A percentile compares a stretch with the other conserved stretches of the same genome.
Evolutionary conservation across 2,888 invertebrate species (phyloP).

Genomic region (Ichneumoninae sp.): DNA sequence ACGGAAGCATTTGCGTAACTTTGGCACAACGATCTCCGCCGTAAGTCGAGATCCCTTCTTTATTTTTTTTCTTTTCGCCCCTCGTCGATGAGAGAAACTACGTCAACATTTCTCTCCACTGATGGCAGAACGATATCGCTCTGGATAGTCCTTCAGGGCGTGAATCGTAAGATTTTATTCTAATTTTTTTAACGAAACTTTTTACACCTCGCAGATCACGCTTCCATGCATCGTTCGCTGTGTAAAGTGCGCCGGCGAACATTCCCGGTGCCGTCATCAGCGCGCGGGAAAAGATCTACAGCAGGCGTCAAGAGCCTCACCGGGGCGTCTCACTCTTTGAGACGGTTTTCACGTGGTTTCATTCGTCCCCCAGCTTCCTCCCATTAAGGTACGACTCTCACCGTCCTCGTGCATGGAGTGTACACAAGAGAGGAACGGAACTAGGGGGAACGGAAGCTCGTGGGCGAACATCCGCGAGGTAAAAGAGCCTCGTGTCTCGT

Average conservation of each 20-base stretch:
- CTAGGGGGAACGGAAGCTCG: neutral
- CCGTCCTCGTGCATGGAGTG: neutral
- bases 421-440: neutral
- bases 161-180: neutral
- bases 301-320: constrained; percentile 2
- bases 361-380: neutral
- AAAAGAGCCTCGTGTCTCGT: constrained; percentile 40
- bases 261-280: constrained; percentile 15
- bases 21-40: constrained; percentile 39
- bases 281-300: constrained; percentile 5
- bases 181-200: neutral
- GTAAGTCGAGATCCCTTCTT: constrained; percentile 28
- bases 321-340: constrained; percentile 13
- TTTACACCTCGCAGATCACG: neutral
- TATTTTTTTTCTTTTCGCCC: neutral
- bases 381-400: neutral
- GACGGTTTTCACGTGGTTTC: neutral
- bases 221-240: neutral
- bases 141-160: constrained; percentile 38
- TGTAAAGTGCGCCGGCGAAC: constrained; percentile 1
- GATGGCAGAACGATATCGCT: constrained; percentile 35
- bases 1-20: constrained; percentile 32
- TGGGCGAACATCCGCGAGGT: neutral
- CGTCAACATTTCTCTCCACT: constrained; percentile 48
- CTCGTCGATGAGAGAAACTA: constrained; percentile 50